Conservation (phyloP, 2,113 vertebrate species). For the Reinhardtius hippoglossoides region DNA sequence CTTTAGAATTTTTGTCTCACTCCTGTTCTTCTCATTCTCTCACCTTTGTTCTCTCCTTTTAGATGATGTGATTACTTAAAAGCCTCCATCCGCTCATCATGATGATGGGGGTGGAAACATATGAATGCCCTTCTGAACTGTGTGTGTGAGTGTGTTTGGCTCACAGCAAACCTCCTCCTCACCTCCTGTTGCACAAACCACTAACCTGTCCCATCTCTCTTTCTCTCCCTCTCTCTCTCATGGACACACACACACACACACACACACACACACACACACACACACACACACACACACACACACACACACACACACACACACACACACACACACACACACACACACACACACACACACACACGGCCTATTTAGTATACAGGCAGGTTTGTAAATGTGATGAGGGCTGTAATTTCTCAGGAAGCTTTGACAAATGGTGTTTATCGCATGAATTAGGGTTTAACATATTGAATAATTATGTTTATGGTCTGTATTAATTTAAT, state of each 20-base stretch:
- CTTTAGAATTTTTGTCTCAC: slow-evolving; percentile 8
- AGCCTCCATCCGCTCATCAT: slow-evolving; percentile 51
- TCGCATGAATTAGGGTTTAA: too few species aligned
- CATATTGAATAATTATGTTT: too few species aligned
- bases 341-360: slow-evolving; percentile 3
- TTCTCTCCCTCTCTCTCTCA: not conserved
- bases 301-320: not conserved
- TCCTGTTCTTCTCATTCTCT: slow-evolving; percentile 13
- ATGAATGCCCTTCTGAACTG: not conserved
- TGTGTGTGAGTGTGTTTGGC: slow-evolving; percentile 15
- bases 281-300: slow-evolving; percentile 8
- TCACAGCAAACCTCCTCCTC: slow-evolving; percentile 33
- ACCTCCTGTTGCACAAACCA: slow-evolving; percentile 18
- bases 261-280: slow-evolving; percentile 4
- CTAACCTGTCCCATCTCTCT: slow-evolving; percentile 12
- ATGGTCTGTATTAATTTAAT: too few species aligned
- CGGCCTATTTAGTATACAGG: not conserved
- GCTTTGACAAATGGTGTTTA: too few species aligned
- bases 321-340: slow-evolving; percentile 2
- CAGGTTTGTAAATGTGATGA: not conserved
- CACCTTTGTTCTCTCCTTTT: slow-evolving; percentile 46
- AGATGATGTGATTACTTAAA: slow-evolving; percentile 73
- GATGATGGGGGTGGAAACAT: slow-evolving; percentile 40
- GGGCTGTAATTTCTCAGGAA: too few species aligned
- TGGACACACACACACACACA: not conserved